Percentiles rank a stretch among this genome's conserved stretches.
phyloP scores from a whole-genome alignment of 2,888 invertebrate genomes.

The Hypomecis punctinalis region DNA sequence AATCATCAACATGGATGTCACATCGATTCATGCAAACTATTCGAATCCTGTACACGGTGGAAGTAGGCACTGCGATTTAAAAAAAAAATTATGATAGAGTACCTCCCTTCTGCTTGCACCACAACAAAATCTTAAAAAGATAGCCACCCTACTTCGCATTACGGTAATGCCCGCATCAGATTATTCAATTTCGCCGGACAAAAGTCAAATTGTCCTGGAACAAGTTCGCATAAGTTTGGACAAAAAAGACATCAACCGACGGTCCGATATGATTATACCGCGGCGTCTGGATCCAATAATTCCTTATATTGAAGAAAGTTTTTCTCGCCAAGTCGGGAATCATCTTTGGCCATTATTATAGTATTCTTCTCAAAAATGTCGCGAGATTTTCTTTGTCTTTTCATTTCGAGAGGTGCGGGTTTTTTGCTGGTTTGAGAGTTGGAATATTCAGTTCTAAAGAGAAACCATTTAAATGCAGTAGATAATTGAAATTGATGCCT shows the following conservation, averaged over 20 bases:
- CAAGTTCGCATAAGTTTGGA: slow-evolving; percentile 44
- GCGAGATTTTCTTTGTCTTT: slow-evolving; percentile 42
- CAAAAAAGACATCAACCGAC: slow-evolving; percentile 67
- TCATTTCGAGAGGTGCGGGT: slow-evolving; percentile 29
- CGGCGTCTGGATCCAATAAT: slow-evolving; percentile 76
- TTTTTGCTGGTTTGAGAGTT: too few relatives aligned
- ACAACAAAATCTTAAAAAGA: too few relatives aligned
- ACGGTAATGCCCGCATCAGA: slow-evolving; percentile 47
- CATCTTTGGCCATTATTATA: slow-evolving; percentile 67
- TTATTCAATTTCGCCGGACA: slow-evolving; percentile 55
- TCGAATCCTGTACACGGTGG: too few relatives aligned
- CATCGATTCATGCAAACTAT: too few relatives aligned
- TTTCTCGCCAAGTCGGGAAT: slow-evolving; percentile 67
- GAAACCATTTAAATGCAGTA: too few relatives aligned
- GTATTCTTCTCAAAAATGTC: slow-evolving; percentile 71
- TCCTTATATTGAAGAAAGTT: slow-evolving; percentile 80
- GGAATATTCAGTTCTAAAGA: too few relatives aligned
- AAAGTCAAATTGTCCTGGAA: slow-evolving; percentile 54
- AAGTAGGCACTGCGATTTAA: too few relatives aligned
- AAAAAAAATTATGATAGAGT: too few relatives aligned
- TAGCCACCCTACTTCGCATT: slow-evolving; percentile 9
- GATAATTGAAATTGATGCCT: too few relatives aligned
- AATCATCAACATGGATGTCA: too few relatives aligned
- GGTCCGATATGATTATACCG: slow-evolving; percentile 67
- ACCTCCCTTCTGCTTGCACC: too few relatives aligned